Evolutionary conservation across 2,113 vertebrate species (phyloP), one percentile per base, ranked within the genome.

Genomic region (Nycticorax nycticorax): DNA sequence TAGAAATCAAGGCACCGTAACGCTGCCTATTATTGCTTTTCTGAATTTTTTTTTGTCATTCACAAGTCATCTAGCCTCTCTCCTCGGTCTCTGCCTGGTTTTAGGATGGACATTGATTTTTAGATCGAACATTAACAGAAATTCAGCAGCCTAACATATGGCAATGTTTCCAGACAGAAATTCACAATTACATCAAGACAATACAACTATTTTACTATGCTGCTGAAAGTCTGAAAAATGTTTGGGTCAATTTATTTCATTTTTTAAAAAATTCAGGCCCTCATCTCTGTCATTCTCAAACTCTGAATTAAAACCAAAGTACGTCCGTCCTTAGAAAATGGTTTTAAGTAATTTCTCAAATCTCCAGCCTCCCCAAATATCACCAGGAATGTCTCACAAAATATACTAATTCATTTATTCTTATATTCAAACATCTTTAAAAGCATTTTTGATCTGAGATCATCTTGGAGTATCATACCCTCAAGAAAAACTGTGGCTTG

Each of bases 401-500:
- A 48, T 4, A 45, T 2, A 45, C 14, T 55, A 56, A 64, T 53
- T 30, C 13, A 50, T 24, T 85, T 66, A 30, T 15, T 59, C 64
- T 56, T 33, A 32, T 1, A 77, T 5, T 48, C 48, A 79, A 87
- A 47, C 32, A 28, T 14, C 43, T 57, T 64, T 50, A 53, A 74
- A 88, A 62, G 35, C 35, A 47, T 53, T 85, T 89, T 52, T 85
- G 43, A 89, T 85, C 60, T 27, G 14, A 73, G 63, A 87, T 60
- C 45, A 73, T 22, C 88, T 64, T 11, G 48, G 20, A 81, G 12
- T 10, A 63, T 22, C 60, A 59, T 10, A 45, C 35, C 47, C 77
- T 85, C 35, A 20, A 59, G 69, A 63, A 77, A 89, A 91, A 78
- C 0, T 15, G 12, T 16, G 23, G n/a, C 18, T 89, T 53, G n/a